Base-by-base conservation (phyloP, 2,888 invertebrate species). In the Conistra vaccinii region DNA sequence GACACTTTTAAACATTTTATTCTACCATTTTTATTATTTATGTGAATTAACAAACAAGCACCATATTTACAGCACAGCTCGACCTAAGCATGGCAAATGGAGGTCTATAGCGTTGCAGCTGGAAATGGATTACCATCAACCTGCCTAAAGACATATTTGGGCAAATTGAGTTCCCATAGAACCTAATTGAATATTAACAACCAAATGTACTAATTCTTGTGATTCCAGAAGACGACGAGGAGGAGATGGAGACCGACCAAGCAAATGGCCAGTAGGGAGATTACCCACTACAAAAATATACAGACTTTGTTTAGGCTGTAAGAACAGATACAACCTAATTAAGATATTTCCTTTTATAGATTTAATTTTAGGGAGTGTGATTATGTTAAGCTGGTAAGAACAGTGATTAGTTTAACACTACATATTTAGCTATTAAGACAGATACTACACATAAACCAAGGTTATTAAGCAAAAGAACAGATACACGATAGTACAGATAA, bases 161-260 rank as follows among this genome's bases (percentile, higher is more conserved):
- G 42, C 23, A n/a, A 72, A 72, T 48, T 45, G n/a, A 14, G 5
- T 39, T 57, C 9, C 26, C 12, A 53, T 58, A 35, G 23, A 51
- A 20, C 29, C 26, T 78, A 12, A 32, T 70, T 39, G 14, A 55
- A 60, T 42, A 65, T 61, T 66, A 32, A 75, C 45, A 53, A 80
- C 53, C 61, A 86, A 83, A 57, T 69, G 63, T 73, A 86, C 62
- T 55, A 53, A 84, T 84, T 82, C 55, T 77, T 81, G 17, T 93
- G 78, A 87, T 96, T 96, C 91, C 96, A 96, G 96, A 96, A 93
- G 93, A 92, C 58, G 96, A 95, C 76, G 94, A 94, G 81, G 96
- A 96, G 80, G 96, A 95, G 90, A 96, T 96, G 96, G 96, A 96
- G 68, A 94, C 95, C 2, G 95, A 96, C 76, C 94, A 94, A 87